phyloP scores from a whole-genome alignment of 2,113 vertebrate species.

The Oryzias woworae region DNA sequence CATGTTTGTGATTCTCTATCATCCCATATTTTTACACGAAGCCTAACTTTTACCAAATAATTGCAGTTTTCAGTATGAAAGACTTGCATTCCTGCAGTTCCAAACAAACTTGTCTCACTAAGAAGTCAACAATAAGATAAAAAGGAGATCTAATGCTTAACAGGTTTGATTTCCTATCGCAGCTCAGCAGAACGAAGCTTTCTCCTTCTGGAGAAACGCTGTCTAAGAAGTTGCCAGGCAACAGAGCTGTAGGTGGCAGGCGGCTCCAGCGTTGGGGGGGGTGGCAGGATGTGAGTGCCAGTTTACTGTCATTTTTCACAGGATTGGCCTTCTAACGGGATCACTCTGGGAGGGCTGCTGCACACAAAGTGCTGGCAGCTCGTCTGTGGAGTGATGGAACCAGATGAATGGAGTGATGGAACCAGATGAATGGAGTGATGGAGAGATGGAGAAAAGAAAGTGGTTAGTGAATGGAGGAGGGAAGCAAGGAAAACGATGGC shows the following conservation, averaged over 20 bases:
- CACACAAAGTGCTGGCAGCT: conserved; percentile 32
- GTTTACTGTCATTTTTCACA: conserved; percentile 75
- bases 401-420: conserved; percentile 27
- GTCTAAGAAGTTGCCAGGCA: conserved; percentile 77
- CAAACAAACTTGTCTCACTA: conserved; percentile 59
- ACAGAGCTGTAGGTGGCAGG: conserved; percentile 59
- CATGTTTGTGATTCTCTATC: no score
- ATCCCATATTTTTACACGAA: no score
- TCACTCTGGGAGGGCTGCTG: conserved; percentile 63
- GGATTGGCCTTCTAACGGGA: conserved; percentile 75
- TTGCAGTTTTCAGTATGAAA: conserved; percentile 36
- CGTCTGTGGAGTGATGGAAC: conserved; percentile 39
- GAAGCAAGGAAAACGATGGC: conserved; percentile 15
- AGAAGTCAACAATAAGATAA: conserved; percentile 62
- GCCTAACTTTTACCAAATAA: no score
- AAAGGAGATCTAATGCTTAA: conserved; percentile 66
- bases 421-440: conserved; percentile 30
- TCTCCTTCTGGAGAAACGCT: conserved; percentile 47
- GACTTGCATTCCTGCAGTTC: conserved; percentile 42
- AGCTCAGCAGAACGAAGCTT: conserved; percentile 49
- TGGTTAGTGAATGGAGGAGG: conserved; percentile 10
- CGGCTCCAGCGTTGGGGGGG: conserved; percentile 45
- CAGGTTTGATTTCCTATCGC: conserved; percentile 54
- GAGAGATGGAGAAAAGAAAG: conserved; percentile 8
- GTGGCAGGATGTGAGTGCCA: conserved; percentile 45